A percentile compares a stretch with the other conserved stretches of the same genome.
These are phyloP conservation scores for Drosophila affinis DNA, from an alignment of 2,888 invertebrate species.

Conservation along the genomic window DNA sequence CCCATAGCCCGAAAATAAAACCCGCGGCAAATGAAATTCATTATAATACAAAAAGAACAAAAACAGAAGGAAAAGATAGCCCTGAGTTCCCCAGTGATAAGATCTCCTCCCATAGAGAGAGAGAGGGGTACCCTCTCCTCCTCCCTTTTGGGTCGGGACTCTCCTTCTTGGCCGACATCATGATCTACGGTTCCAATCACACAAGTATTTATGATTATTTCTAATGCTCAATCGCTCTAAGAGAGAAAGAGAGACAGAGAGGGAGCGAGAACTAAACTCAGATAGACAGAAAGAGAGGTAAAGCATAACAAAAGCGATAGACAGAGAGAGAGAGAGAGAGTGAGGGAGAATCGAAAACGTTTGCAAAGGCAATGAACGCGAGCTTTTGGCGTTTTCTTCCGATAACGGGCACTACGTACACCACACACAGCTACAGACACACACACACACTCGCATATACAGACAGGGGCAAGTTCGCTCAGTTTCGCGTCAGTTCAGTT, in stretches of 20 bases:
- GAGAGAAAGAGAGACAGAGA: too few relatives aligned
- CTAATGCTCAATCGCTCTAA: conserved; percentile 2
- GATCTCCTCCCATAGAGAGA: conserved; percentile 2
- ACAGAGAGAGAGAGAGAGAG: neutral
- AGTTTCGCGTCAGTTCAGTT: conserved; percentile 75
- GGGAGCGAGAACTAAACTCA: conserved; percentile 11
- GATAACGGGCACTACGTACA: conserved; percentile 70
- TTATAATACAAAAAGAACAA: conserved; percentile 11
- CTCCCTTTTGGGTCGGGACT: neutral
- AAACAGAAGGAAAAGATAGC: conserved; percentile 11
- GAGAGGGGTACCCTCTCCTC: neutral
- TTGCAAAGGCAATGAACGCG: conserved; percentile 77
- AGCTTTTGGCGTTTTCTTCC: conserved; percentile 80
- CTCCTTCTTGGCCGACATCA: neutral
- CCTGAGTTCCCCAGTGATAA: conserved; percentile 23
- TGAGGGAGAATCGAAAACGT: conserved; percentile 48
- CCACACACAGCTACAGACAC: conserved; percentile 19
- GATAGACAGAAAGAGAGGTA: conserved; percentile 4
- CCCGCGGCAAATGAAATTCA: conserved; percentile 13
- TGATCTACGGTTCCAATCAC: conserved; percentile 13
- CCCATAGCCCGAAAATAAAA: conserved; percentile 43
- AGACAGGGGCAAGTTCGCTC: conserved; percentile 40
- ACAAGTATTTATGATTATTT: conserved; percentile 4
- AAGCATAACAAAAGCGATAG: conserved; percentile 13
- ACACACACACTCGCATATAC: conserved; percentile 37